Evolutionary conservation across 2,113 vertebrate genomes (phyloP).

Genomic region (Thomomys bottae): DNA sequence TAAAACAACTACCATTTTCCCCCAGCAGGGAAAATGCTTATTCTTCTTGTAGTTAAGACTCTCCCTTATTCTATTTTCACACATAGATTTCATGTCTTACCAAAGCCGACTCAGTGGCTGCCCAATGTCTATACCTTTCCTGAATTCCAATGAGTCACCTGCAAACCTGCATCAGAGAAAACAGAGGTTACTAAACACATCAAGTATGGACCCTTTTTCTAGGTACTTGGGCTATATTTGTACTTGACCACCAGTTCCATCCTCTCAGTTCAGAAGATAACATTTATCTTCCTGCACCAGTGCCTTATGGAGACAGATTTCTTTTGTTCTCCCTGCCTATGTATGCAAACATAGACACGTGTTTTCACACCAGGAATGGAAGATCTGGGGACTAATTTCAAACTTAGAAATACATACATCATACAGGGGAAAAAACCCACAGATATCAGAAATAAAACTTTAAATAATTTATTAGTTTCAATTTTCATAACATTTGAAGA

Average conservation of each 20-base stretch:
- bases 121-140: neutral
- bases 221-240: neutral
- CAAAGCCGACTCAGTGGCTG: accelerated
- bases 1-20: neutral
- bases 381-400: neutral
- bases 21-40: neutral
- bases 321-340: neutral
- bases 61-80: neutral
- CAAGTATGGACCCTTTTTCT: neutral
- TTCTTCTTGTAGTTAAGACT: neutral
- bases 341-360: neutral
- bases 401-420: neutral
- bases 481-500: neutral
- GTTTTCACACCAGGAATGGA: neutral
- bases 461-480: neutral
- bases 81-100: neutral
- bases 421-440: neutral
- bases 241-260: neutral
- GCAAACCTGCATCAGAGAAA: neutral
- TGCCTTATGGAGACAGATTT: neutral
- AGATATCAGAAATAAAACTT: no score
- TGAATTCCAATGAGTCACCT: neutral
- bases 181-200: neutral
- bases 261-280: neutral
- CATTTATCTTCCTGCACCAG: neutral